Percentiles rank a stretch among this genome's conserved stretches.
Evolutionary conservation across 2,888 invertebrate genomes (phyloP).

Genomic region (Eupithecia inturbata): DNA sequence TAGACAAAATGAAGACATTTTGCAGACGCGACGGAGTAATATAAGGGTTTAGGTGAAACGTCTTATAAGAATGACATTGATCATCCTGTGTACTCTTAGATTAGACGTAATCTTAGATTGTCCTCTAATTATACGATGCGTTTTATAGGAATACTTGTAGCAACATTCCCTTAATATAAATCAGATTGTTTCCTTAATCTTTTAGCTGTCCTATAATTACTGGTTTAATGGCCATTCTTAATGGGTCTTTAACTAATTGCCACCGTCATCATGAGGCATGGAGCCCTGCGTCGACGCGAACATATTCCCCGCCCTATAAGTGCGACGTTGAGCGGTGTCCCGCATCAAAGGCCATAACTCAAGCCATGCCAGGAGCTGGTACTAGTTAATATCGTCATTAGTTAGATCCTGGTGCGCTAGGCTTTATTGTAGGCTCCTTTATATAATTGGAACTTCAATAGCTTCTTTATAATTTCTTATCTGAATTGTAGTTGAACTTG

Average conservation of each 20-base stretch:
- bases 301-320: conserved; percentile 44
- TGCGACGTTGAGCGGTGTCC: conserved; percentile 53
- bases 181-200: conserved; percentile 31
- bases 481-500: background rate
- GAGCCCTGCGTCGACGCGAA: conserved; percentile 39
- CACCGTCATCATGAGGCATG: conserved; percentile 44
- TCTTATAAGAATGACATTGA: background rate
- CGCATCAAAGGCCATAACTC: conserved; percentile 42
- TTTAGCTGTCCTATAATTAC: conserved; percentile 30
- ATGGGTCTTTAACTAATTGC: conserved; percentile 49
- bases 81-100: background rate
- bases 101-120: background rate
- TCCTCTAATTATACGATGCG: background rate
- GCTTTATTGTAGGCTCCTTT: conserved; percentile 7
- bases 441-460: background rate
- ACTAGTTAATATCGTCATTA: conserved; percentile 42
- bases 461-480: background rate
- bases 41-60: background rate
- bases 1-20: background rate
- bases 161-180: conserved; percentile 23
- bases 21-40: background rate
- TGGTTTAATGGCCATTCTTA: conserved; percentile 42
- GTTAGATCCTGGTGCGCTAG: conserved; percentile 27
- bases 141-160: conserved; percentile 1
- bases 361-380: conserved; percentile 45